Conservation (phyloP, 2,797 vertebrate genomes). For the Dallia pectoralis region DNA sequence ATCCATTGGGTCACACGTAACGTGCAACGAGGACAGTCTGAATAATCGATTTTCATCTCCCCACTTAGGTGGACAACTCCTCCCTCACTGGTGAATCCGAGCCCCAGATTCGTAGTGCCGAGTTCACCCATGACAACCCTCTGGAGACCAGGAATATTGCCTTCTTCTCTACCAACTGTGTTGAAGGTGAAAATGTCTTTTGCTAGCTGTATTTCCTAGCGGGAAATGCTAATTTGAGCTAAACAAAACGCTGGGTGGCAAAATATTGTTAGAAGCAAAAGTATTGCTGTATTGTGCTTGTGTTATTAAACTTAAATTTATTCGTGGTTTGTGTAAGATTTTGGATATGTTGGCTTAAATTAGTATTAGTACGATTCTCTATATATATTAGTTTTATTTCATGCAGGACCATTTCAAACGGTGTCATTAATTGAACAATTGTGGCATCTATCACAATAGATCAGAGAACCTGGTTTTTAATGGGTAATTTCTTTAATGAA, state of each 20-base stretch:
- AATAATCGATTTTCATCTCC: neutral
- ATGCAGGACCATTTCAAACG: no score
- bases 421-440: no score
- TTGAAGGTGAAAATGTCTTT: conserved; percentile 81
- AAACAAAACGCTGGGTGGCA: neutral
- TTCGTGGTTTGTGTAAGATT: neutral
- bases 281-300: no score
- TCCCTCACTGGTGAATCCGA: conserved; percentile 97
- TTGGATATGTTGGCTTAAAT: neutral
- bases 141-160: conserved; percentile 95
- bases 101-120: conserved; percentile 92
- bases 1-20: neutral
- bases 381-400: neutral
- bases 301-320: no score
- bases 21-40: neutral
- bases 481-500: neutral
- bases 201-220: neutral
- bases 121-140: conserved; percentile 94
- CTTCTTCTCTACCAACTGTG: conserved; percentile 97
- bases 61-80: conserved; percentile 92
- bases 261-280: no score
- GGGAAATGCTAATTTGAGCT: neutral
- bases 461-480: neutral
- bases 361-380: neutral
- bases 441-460: neutral